phyloP scores from a whole-genome alignment of 64 coral and sea anemone genomes.

The Pocillopora verrucosa region DNA sequence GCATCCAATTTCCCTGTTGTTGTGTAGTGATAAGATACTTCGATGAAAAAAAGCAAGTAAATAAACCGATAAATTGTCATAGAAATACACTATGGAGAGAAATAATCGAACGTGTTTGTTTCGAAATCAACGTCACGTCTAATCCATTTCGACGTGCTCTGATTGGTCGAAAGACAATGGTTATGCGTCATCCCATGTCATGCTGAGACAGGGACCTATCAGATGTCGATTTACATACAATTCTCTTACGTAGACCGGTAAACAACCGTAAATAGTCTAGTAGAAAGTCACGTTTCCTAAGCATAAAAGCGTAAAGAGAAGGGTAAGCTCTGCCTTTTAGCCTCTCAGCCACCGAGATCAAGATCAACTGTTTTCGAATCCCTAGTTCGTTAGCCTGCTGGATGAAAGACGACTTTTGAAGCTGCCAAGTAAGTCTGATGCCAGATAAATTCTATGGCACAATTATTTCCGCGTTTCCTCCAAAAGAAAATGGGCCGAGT shows the following conservation, averaged over 20 bases:
- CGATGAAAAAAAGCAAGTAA: too few species aligned
- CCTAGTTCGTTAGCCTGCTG: not conserved
- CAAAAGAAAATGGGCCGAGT: too few species aligned
- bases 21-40: too few species aligned
- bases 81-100: too few species aligned
- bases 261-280: slow-evolving; percentile 1
- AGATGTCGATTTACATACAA: not conserved
- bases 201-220: not conserved
- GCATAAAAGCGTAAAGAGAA: not conserved
- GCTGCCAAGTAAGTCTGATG: not conserved
- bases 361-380: not conserved
- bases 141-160: not conserved
- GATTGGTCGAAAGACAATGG: not conserved
- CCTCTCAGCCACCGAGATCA: not conserved
- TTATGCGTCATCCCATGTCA: not conserved
- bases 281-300: not conserved
- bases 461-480: too few species aligned
- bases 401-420: too few species aligned
- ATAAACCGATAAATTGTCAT: too few species aligned
- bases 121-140: slow-evolving; percentile 17
- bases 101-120: not conserved
- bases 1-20: too few species aligned
- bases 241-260: slow-evolving; percentile 11
- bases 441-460: too few species aligned
- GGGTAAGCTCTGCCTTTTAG: not conserved